Base-by-base conservation (phyloP, 1,140 invertebrate genomes). In the Magallana angulata region DNA sequence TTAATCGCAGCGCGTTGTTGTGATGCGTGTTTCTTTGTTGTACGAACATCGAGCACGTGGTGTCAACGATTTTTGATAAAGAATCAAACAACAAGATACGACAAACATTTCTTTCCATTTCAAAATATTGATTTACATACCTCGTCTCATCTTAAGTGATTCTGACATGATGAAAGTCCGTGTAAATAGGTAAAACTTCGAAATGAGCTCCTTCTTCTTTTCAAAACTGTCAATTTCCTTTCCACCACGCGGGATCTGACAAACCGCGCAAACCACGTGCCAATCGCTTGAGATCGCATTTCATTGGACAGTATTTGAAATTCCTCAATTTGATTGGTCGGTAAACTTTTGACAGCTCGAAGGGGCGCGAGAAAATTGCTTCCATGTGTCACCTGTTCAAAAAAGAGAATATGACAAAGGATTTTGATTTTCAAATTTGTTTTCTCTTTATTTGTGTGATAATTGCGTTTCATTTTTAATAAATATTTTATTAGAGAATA, bases 241-340 rank as follows among this genome's bases (percentile, higher is more conserved):
- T 76, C 68, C 68, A 76, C 68, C 68, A 76, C 68, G 68, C 68
- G 68, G 68, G 68, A 76, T 76, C 68, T 76, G 68, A 76, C 68
- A 76, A 76, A 76, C 68, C 68, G 68, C 68, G 68, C 68, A 76
- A 76, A 76, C 68, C 68, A 76, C 68, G 68, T 76, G 68, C 68
- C 68, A 76, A 76, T 76, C 68, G 68, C 68, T 76, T 76, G 68
- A 30, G 68, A 30, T 76, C 68, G 24, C 24, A 18, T 18, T 76
- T 76, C 24, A 76, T 76, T 76, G 68, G 68, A 12, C 68, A 30
- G 36, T 12, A 76, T 76, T 76, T 76, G 68, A 76, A 76, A 12
- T 76, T 30, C 36, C 36, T 18, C 7, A 36, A 76, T 76, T 76
- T 76, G 68, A 76, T 76, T 76, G 68, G 68, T 76, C 68, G 24